Base-by-base conservation (phyloP, 2,888 invertebrate genomes). In the Tetramorium bicarinatum region DNA sequence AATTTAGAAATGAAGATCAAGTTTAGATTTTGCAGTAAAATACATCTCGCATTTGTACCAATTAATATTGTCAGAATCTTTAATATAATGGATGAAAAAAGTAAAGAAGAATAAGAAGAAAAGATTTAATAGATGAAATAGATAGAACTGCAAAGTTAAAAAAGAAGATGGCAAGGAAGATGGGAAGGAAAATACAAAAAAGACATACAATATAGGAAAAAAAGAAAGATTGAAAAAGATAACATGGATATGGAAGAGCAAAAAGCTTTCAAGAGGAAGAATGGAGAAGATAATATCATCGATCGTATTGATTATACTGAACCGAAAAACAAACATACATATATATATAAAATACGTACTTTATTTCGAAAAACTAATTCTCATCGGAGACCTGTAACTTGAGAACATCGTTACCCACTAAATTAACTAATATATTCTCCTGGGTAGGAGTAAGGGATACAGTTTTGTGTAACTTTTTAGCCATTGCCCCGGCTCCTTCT, bases 381-480 rank as follows among this genome's bases (percentile, higher is more conserved):
- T 69, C 34, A 38, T 80, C 47, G 8, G 77, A 62, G 49, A 54
- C 9, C n/a, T 84, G 54, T 11, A 44, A 29, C 11, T 87, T n/a
- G 8, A 91, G 84, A 29, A 89, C 81, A 62, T 94, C 92, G 54
- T 94, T 93, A 0, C 96, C 96, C 18, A 96, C 95, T 61, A 96
- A 94, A 87, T 95, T 95, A 49, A 95, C 93, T 41, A 97, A 93
- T 90, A 95, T 95, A 15, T 93, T 92, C 72, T 95, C 89, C 91
- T 96, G 95, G 7, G 90, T 91, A 87, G 95, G 95, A 83, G 95
- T 95, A 3, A 97, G 93, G 0, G 96, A 95, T 44, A 96, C 84
- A 41, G 91, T 91, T 56, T 93, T 89, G 49, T 93, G 90, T 59
- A 96, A 89, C 85, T 93, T 93, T 44, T 91, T 92, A 6, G 95